Conservation (phyloP, 2,797 vertebrate species). For the Chelidonichthys spinosus region DNA sequence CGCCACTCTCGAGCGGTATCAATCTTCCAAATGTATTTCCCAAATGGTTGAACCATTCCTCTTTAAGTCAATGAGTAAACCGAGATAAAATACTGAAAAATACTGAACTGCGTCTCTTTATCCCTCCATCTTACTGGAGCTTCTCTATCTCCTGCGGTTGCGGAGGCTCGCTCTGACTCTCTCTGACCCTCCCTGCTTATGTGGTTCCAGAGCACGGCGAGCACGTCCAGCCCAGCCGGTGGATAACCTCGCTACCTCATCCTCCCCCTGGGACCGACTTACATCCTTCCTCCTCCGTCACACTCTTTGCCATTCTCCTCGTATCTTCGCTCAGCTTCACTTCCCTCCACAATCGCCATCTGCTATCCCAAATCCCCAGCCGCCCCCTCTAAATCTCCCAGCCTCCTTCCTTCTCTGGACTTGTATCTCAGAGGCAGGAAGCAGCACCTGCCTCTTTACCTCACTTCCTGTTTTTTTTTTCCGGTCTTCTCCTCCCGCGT, state of each 20-base stretch:
- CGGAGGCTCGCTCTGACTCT: slow-evolving; percentile 42
- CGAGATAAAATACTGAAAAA: not conserved
- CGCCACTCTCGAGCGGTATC: not conserved
- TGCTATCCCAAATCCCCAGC: slow-evolving; percentile 65
- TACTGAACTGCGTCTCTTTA: not conserved
- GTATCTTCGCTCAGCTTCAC: slow-evolving; percentile 66
- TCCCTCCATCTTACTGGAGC: slow-evolving; percentile 28
- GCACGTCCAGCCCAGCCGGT: slow-evolving; percentile 62
- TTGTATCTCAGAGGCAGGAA: slow-evolving; percentile 66
- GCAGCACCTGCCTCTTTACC: slow-evolving; percentile 71
- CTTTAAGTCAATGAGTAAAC: not conserved
- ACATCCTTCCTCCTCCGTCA: slow-evolving; percentile 74
- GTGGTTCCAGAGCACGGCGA: slow-evolving; percentile 49
- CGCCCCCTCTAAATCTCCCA: slow-evolving; percentile 33
- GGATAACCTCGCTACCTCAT: slow-evolving; percentile 75
- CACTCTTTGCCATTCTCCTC: slow-evolving; percentile 67
- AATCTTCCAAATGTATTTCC: not conserved
- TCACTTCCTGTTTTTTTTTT: slow-evolving; percentile 71
- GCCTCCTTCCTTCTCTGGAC: slow-evolving; percentile 55
- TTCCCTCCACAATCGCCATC: slow-evolving; percentile 74
- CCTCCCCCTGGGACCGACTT: slow-evolving; percentile 61
- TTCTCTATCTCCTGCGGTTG: slow-evolving; percentile 31
- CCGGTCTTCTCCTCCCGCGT: not conserved
- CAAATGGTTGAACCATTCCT: not conserved
- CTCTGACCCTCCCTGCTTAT: slow-evolving; percentile 36